phyloP scores from a whole-genome alignment of 2,888 invertebrate species.

The Gymnoscelis rufifasciata region DNA sequence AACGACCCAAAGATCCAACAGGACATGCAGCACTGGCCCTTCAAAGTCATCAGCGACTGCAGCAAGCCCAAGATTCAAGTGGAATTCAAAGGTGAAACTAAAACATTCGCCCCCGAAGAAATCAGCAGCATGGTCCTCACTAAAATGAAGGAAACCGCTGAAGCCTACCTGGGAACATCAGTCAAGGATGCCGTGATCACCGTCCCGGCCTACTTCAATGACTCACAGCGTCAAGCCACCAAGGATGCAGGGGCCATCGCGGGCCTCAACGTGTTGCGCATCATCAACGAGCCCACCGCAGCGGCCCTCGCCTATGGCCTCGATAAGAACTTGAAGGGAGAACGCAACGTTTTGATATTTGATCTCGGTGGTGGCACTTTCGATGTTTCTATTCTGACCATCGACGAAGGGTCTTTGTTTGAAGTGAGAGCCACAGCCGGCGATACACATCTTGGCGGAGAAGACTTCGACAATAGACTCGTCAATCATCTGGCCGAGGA shows the following conservation, averaged over 20 bases:
- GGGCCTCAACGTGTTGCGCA: conserved; percentile 88
- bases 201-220: conserved; percentile 89
- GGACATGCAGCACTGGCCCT: conserved; percentile 92
- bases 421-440: conserved; percentile 91
- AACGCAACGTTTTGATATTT: conserved; percentile 82
- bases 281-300: conserved; percentile 90
- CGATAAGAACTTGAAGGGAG: conserved; percentile 82
- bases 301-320: conserved; percentile 86
- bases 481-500: conserved; percentile 84
- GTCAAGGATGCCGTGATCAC: conserved; percentile 88
- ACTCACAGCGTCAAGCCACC: conserved; percentile 86
- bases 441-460: conserved; percentile 90
- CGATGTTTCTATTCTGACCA: conserved; percentile 90
- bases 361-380: conserved; percentile 85
- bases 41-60: conserved; percentile 82
- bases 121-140: conserved; percentile 83
- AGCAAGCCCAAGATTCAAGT: conserved; percentile 84
- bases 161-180: conserved; percentile 82
- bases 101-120: conserved; percentile 84
- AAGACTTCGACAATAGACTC: conserved; percentile 83
- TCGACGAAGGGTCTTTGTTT: conserved; percentile 86
- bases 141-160: conserved; percentile 82
- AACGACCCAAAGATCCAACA: conserved; percentile 86
- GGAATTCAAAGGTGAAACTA: conserved; percentile 82
- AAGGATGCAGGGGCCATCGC: conserved; percentile 90